phyloP scores from a whole-genome alignment of 2,113 vertebrate species.

The Grantiella picta region DNA sequence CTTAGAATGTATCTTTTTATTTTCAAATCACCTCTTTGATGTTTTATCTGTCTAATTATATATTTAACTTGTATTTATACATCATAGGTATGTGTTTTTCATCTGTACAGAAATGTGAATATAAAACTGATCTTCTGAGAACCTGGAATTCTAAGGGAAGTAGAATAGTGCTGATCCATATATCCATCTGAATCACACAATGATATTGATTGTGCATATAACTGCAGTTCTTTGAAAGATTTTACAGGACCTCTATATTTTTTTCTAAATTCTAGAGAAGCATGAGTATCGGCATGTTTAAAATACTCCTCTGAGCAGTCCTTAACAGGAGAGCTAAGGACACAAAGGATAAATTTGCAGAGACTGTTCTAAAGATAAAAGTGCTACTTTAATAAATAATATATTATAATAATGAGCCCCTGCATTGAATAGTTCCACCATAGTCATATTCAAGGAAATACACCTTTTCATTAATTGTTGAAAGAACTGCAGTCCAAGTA shows the following conservation, averaged over 20 bases:
- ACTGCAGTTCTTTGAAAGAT: background rate
- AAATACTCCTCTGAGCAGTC: background rate
- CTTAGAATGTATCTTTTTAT: background rate
- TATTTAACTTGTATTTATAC: background rate
- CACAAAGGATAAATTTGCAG: background rate
- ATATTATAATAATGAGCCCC: background rate
- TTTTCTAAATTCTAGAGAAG: background rate
- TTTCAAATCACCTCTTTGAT: background rate
- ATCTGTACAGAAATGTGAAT: background rate
- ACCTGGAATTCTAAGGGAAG: background rate
- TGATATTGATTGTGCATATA: background rate
- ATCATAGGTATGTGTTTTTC: background rate
- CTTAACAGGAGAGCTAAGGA: background rate
- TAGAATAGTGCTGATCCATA: background rate
- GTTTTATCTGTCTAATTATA: background rate
- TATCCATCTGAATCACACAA: background rate
- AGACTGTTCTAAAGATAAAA: background rate
- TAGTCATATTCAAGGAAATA: background rate
- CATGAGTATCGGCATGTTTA: background rate
- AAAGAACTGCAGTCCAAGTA: background rate
- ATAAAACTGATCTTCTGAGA: background rate
- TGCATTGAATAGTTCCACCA: background rate
- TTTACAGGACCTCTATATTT: rapidly evolving
- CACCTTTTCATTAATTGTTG: background rate
- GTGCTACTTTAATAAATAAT: background rate